phyloP scores from a whole-genome alignment of 2,888 invertebrate species.

The Lagria hirta region DNA sequence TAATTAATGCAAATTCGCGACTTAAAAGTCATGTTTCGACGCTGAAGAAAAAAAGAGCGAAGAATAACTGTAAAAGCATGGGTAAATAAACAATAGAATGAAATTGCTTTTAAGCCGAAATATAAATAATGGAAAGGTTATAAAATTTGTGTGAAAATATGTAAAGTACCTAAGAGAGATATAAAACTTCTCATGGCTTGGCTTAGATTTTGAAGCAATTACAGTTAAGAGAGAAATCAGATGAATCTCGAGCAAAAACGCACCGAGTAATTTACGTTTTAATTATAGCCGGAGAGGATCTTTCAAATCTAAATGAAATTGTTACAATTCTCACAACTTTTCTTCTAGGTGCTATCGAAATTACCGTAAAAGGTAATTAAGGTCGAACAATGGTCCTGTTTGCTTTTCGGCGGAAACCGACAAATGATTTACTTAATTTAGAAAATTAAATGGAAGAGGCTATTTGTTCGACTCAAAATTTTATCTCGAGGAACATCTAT shows the following conservation, averaged over 20 bases:
- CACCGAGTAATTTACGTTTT: conserved; percentile 22
- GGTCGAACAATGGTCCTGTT: conserved; percentile 32
- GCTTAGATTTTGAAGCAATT: conserved; percentile 10
- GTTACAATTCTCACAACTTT: conserved; percentile 44
- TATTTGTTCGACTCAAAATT: too few relatives aligned
- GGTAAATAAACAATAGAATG: conserved; percentile 12
- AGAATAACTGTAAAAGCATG: conserved; percentile 9
- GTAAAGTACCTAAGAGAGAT: conserved; percentile 11
- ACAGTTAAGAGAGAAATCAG: conserved; percentile 18
- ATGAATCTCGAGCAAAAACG: conserved; percentile 6
- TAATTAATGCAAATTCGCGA: conserved; percentile 21
- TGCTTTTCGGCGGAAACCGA: conserved; percentile 16
- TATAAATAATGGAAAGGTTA: conserved; percentile 15
- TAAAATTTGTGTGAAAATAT: conserved; percentile 26
- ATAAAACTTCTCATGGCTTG: conserved; percentile 20
- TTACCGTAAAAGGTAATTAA: conserved; percentile 37
- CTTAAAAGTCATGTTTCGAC: conserved; percentile 2
- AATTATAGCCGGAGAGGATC: conserved; percentile 18
- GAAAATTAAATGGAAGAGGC: too few relatives aligned
- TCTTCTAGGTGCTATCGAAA: conserved; percentile 23
- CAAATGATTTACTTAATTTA: conserved; percentile 2
- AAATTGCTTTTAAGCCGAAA: conserved; percentile 9
- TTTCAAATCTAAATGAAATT: conserved; percentile 26
- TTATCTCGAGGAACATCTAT: too few relatives aligned
- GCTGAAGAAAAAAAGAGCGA: conserved; percentile 3